phyloP scores from a whole-genome alignment of 1,140 invertebrate genomes.

The Philopotamus ludificatus region DNA sequence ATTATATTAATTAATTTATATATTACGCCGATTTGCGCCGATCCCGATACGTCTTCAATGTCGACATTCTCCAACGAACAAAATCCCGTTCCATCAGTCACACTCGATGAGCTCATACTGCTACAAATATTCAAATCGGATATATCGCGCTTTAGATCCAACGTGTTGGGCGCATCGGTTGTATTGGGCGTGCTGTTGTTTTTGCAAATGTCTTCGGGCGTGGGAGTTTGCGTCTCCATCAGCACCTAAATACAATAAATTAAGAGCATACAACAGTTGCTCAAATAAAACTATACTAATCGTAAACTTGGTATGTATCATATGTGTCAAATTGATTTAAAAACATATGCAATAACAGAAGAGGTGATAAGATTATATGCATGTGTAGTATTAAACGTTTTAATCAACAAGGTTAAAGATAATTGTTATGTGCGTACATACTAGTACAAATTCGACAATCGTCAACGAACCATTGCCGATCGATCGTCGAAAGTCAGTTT shows the following conservation, averaged over 20 bases:
- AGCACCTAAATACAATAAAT: slow-evolving; percentile 23
- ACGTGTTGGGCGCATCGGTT: slow-evolving; percentile 9
- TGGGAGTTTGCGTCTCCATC: slow-evolving; percentile 30
- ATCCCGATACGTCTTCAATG: not conserved
- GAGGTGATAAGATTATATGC: no score
- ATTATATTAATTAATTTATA: not conserved
- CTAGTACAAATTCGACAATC: no score
- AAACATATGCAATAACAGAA: no score
- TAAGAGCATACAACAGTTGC: not conserved
- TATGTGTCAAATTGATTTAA: not conserved
- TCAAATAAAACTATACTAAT: not conserved
- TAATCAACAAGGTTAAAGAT: no score
- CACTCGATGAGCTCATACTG: slow-evolving; percentile 29
- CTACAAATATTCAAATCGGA: slow-evolving; percentile 30
- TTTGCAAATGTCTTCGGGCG: slow-evolving; percentile 17
- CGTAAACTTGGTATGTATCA: not conserved
- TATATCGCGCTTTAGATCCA: slow-evolving; percentile 23
- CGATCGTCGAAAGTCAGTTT: no score
- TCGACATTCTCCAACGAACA: slow-evolving; percentile 22
- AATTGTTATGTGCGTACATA: no score
- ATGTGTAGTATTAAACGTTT: no score
- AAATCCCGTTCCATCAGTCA: slow-evolving; percentile 24
- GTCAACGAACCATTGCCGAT: no score
- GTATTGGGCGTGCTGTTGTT: slow-evolving; percentile 16
- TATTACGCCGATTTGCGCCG: not conserved